A percentile compares a stretch with the other conserved stretches of the same genome.
These are phyloP conservation scores for Alligator sinensis DNA, from an alignment of 2,113 vertebrate species.

Conservation along the genomic window DNA sequence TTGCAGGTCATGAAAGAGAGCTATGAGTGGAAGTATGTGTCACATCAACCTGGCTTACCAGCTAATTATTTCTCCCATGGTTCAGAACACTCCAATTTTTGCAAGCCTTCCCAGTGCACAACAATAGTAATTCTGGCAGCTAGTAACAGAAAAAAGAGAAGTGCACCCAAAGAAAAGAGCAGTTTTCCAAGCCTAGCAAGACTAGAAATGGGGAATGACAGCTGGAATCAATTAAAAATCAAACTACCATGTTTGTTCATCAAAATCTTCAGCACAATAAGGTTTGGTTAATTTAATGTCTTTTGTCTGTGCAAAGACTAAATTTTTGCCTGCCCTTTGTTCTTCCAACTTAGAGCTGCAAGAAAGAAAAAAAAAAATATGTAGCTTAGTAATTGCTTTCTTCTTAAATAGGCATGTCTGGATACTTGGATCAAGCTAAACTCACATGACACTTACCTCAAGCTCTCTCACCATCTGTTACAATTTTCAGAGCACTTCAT, in stretches of 20 bases:
- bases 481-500: neutral
- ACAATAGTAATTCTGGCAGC: neutral
- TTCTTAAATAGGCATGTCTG: neutral
- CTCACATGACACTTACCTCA: neutral
- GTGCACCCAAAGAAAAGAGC: neutral
- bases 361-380: neutral
- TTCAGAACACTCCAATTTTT: neutral
- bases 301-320: neutral
- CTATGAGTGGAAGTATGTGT: neutral
- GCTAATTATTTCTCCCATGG: neutral
- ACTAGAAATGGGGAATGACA: neutral
- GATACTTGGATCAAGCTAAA: neutral
- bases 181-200: neutral
- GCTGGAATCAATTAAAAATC: neutral
- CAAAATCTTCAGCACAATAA: neutral
- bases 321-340: neutral
- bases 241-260: neutral
- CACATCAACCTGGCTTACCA: neutral
- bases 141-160: neutral
- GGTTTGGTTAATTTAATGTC: fast-evolving
- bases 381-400: neutral
- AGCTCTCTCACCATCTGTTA: neutral
- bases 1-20: neutral
- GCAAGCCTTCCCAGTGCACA: neutral
- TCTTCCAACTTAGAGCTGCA: neutral